phyloP scores from a whole-genome alignment of 2,888 invertebrate species.

The Papilio demoleus region DNA sequence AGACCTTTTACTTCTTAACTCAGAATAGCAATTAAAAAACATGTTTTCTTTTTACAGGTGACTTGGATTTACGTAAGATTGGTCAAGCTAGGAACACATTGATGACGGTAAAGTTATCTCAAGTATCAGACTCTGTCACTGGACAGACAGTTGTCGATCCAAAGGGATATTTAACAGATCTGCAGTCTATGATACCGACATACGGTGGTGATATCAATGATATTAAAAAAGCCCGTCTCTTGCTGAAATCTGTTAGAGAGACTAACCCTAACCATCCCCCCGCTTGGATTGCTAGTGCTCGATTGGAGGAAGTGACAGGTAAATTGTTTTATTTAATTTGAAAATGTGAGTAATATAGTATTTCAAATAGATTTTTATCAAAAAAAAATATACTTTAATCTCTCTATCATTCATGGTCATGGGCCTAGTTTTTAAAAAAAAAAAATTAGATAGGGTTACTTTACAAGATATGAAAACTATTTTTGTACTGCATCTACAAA shows the following conservation, averaged over 20 bases:
- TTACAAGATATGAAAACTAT: too few relatives aligned
- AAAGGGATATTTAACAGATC: constrained; percentile 99
- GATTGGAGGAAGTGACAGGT: constrained; percentile 98
- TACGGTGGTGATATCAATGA: constrained; percentile 99
- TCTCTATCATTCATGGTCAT: too few relatives aligned
- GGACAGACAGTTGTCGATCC: constrained; percentile 99
- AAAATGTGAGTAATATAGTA: not conserved
- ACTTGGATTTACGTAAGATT: constrained; percentile 98
- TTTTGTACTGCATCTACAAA: too few relatives aligned
- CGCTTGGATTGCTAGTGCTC: constrained; percentile 99
- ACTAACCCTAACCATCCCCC: constrained; percentile 99
- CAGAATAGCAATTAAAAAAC: too few relatives aligned
- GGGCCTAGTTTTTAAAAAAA: too few relatives aligned
- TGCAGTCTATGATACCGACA: constrained; percentile 99
- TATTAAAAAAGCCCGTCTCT: constrained; percentile 97
- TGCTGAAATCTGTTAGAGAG: constrained; percentile 97
- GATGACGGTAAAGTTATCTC: constrained; percentile 99
- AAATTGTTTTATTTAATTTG: constrained; percentile 61
- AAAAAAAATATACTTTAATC: too few relatives aligned
- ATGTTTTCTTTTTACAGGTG: constrained; percentile 75
- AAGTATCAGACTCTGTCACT: constrained; percentile 98
- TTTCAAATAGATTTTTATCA: too few relatives aligned
- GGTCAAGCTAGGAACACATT: constrained; percentile 99
- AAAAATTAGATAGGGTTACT: too few relatives aligned
- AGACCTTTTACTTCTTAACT: too few relatives aligned